Evolutionary conservation across 2,113 vertebrate species (phyloP), one percentile per base, ranked within the genome.

Genomic region (Ailurus styani): DNA sequence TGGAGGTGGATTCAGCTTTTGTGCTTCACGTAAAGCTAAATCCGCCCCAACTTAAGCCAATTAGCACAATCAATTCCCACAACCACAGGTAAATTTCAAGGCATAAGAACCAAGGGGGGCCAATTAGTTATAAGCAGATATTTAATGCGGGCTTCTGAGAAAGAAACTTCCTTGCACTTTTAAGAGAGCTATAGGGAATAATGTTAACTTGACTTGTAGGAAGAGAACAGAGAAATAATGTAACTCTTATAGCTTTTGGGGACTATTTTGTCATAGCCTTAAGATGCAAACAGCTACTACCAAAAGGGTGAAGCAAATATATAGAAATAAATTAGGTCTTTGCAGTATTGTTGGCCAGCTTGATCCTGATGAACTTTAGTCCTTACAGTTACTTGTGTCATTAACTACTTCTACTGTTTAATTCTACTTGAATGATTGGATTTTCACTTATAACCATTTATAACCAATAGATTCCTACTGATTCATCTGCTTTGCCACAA

Each of bases 111-210:
- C 20, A 40, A 73, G 34, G 52, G 84, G 15, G n/a, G 14, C 45
- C 72, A 79, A 85, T 89, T 68, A 82, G 55, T 25, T 72, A 45
- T 57, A 29, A 93, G 64, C 18, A 91, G 82, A 84, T n/a, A 60
- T 89, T n/a, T 95, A 85, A 97, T 50, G 62, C 83, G 66, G 70
- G 50, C 54, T 72, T 88, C 60, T 87, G 66, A 60, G n/a, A 50
- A 82, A 82, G 60, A 50, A 78, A 27, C 13, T 47, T 50, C 60
- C 60, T 91, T 37, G 29, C 3, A 42, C 57, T 87, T 91, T 57
- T 27, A 64, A 57, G 52, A 37, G 83, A 86, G 72, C 34, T 40
- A 4, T n/a, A 45, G 79, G 82, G 73, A 87, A 50, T 62, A 34
- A 25, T 75, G 23, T 54, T 81, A 94, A 91, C 55, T 87, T 84